phyloP scores from a whole-genome alignment of 2,888 invertebrate species.

The Neria commutata region DNA sequence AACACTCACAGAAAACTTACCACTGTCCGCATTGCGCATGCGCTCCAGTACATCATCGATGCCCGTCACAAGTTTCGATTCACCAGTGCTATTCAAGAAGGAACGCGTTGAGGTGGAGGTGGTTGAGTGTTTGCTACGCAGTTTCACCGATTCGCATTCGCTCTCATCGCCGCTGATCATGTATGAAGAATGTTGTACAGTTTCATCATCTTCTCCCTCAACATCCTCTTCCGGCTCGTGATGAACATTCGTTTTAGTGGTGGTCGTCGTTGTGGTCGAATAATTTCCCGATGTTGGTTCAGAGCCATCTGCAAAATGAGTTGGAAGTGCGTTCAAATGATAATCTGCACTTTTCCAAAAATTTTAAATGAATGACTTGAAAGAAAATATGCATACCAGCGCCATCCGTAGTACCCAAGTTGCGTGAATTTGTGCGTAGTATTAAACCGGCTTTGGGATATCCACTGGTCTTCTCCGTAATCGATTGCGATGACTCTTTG shows the following conservation, averaged over 20 bases:
- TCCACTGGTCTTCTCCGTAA: constrained; percentile 44
- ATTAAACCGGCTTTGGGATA: constrained; percentile 80
- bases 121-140: constrained; percentile 36
- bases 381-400: constrained; percentile 54
- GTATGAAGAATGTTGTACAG: constrained; percentile 45
- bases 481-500: constrained; percentile 62
- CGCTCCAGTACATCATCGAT: constrained; percentile 77
- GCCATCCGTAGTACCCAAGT: constrained; percentile 39
- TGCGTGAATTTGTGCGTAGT: constrained; percentile 67
- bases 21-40: constrained; percentile 78
- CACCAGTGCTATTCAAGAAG: constrained; percentile 71
- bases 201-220: constrained; percentile 47
- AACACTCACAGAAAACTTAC: constrained; percentile 52
- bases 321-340: too few relatives aligned
- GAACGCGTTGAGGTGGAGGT: constrained; percentile 62
- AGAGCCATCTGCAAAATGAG: constrained; percentile 24
- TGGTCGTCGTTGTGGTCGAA: constrained; percentile 9
- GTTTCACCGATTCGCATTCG: constrained; percentile 42
- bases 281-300: constrained; percentile 25
- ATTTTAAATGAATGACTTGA: too few relatives aligned
- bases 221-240: constrained; percentile 39
- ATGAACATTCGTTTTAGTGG: neutral
- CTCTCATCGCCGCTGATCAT: constrained; percentile 43
- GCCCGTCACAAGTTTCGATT: constrained; percentile 73
- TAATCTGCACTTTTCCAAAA: too few relatives aligned